These are phyloP conservation scores for Hepsetus odoe DNA, from an alignment of 2,113 vertebrate species.

Conservation along the genomic window DNA sequence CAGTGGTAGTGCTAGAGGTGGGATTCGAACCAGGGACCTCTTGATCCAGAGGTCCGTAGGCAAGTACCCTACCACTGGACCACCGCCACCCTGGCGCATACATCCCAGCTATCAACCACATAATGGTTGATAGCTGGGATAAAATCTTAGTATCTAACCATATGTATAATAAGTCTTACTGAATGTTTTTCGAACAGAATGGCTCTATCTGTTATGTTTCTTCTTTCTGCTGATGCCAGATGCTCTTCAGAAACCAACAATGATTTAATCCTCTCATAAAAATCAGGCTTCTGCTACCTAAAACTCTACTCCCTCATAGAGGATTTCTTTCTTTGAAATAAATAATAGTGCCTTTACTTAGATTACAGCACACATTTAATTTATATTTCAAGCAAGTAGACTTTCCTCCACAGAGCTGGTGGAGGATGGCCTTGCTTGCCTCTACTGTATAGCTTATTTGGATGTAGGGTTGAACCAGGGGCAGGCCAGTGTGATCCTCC, in stretches of 20 bases:
- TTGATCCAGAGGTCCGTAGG: too few relatives aligned
- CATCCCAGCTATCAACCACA: too few relatives aligned
- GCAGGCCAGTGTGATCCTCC: background rate
- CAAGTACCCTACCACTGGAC: too few relatives aligned
- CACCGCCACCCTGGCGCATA: too few relatives aligned
- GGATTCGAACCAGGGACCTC: too few relatives aligned
- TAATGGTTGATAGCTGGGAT: background rate
- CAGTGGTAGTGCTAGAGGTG: too few relatives aligned
- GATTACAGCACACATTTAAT: background rate
- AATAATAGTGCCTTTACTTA: background rate
- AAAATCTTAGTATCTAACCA: background rate
- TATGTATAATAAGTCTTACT: background rate
- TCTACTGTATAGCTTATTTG: background rate
- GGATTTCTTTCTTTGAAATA: background rate
- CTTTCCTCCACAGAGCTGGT: background rate
- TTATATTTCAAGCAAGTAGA: background rate
- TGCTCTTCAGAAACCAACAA: conserved; percentile 51
- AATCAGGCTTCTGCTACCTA: conserved; percentile 9
- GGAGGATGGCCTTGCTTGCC: background rate
- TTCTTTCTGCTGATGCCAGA: conserved; percentile 43
- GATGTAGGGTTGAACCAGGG: conserved; percentile 5
- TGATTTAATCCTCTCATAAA: conserved; percentile 22
- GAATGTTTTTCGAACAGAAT: conserved; percentile 21
- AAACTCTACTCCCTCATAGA: background rate
- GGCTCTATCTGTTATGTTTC: conserved; percentile 33